Conservation (phyloP, 2,888 invertebrate genomes). For the Folsomia manolachei region DNA sequence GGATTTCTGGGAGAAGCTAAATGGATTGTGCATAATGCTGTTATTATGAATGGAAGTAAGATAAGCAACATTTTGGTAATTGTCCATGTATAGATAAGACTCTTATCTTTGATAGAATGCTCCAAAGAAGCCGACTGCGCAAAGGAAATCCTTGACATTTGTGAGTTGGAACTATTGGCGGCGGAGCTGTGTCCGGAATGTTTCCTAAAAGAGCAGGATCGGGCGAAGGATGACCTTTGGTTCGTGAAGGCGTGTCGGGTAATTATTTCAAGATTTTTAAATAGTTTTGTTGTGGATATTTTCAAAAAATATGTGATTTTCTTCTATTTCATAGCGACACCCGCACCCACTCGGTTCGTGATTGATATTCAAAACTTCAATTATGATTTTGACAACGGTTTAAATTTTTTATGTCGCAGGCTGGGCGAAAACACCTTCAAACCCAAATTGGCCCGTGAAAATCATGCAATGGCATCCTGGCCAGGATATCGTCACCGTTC, state of each 20-base stretch:
- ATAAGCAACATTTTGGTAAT: conserved; percentile 40
- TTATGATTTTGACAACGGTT: conserved; percentile 59
- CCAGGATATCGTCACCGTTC: conserved; percentile 67
- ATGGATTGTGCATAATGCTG: conserved; percentile 91
- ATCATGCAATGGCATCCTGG: conserved; percentile 67
- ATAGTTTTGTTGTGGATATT: neutral
- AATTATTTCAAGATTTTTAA: too few species aligned
- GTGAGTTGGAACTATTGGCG: conserved; percentile 83
- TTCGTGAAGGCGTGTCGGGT: conserved; percentile 77
- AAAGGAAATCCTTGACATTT: conserved; percentile 74
- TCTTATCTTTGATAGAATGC: conserved; percentile 13
- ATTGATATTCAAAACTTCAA: neutral
- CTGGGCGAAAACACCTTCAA: conserved; percentile 94
- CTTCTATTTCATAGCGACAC: neutral
- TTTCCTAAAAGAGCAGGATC: conserved; percentile 77
- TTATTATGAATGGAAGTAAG: conserved; percentile 83
- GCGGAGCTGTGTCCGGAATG: conserved; percentile 91
- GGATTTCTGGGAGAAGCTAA: conserved; percentile 84
- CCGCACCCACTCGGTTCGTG: neutral
- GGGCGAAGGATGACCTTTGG: conserved; percentile 67
- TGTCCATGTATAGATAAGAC: neutral
- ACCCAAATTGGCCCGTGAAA: conserved; percentile 97
- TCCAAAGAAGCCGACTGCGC: conserved; percentile 63
- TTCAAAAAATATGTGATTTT: neutral
- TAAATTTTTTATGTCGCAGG: conserved; percentile 85